Evolutionary conservation across 2,797 vertebrate species (phyloP).

Genomic region (Setipinna tenuifilis): DNA sequence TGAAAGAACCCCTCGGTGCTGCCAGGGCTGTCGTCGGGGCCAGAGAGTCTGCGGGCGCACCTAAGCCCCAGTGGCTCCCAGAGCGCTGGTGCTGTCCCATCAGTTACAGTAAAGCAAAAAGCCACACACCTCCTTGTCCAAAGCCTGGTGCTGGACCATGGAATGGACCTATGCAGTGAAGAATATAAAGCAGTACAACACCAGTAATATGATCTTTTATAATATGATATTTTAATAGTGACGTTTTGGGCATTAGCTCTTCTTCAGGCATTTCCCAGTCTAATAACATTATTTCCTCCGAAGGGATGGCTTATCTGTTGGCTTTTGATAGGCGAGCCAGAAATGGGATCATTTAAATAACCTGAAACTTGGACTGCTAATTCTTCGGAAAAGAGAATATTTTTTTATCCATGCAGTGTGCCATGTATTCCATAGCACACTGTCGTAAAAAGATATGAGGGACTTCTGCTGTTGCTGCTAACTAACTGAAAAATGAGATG

Average conservation of each 20-base stretch:
- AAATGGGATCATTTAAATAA: background rate
- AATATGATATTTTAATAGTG: no score
- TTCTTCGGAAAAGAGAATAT: background rate
- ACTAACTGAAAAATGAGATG: background rate
- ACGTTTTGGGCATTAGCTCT: no score
- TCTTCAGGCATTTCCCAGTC: background rate
- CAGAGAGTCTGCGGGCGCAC: background rate
- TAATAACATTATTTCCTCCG: background rate
- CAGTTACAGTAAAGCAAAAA: background rate
- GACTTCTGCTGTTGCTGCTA: background rate
- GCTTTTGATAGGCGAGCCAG: background rate
- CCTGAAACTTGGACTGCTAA: background rate
- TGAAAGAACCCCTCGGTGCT: slow-evolving; percentile 35
- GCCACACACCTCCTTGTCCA: no score
- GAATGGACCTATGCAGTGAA: no score
- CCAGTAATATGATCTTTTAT: no score
- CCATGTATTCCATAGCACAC: background rate
- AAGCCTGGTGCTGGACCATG: no score
- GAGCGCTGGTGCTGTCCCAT: background rate
- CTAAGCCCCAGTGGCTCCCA: background rate
- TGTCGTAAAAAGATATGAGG: background rate
- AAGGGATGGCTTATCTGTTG: background rate
- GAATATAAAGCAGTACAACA: no score
- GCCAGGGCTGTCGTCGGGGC: background rate
- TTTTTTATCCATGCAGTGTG: background rate